Evolutionary conservation across 2,113 vertebrate genomes (phyloP).

Genomic region (Nothocercus julius): DNA sequence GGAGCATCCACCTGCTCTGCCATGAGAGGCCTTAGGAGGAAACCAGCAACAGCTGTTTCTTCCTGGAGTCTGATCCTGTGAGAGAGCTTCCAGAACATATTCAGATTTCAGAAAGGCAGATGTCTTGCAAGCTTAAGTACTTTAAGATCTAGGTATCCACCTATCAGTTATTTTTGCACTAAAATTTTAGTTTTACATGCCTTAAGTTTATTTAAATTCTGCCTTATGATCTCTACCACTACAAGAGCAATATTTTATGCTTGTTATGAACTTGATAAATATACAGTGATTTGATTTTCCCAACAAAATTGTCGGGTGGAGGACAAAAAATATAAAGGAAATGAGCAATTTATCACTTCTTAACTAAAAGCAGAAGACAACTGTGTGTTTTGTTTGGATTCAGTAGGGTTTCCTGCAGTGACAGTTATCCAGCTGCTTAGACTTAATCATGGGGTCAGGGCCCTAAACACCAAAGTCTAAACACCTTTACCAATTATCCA

Average conservation of each 20-base stretch:
- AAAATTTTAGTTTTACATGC: neutral
- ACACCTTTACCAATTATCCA: neutral
- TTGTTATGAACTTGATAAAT: neutral
- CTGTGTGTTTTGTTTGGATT: neutral
- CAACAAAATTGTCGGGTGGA: neutral
- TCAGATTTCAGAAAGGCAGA: neutral
- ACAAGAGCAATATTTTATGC: neutral
- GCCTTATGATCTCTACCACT: neutral
- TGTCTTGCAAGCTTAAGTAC: neutral
- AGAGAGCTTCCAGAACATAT: neutral
- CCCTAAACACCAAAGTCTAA: neutral
- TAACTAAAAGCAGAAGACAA: neutral
- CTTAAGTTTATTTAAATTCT: neutral
- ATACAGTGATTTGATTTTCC: neutral
- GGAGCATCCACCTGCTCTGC: accelerated
- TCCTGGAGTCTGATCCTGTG: neutral
- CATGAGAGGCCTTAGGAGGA: neutral
- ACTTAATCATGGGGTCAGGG: neutral
- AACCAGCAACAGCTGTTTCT: neutral
- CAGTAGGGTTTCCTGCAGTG: neutral
- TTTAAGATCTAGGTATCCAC: neutral
- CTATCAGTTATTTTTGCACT: neutral
- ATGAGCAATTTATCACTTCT: neutral
- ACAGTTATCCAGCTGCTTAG: neutral
- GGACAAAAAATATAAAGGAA: neutral